Conservation (phyloP, 2,113 vertebrate species). For the Aegotheles bennettii region DNA sequence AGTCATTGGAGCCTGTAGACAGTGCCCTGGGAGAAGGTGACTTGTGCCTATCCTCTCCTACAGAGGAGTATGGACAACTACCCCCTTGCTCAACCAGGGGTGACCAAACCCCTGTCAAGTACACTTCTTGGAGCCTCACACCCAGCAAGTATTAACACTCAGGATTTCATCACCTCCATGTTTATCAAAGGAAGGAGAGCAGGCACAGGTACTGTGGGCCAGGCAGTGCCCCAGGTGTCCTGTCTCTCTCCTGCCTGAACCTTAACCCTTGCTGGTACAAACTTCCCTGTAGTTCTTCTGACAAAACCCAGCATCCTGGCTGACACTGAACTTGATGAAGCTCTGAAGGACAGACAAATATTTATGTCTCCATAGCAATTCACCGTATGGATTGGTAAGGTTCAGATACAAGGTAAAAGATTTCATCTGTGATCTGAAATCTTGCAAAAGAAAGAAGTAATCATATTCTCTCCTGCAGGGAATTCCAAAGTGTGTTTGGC, state of each 20-base stretch:
- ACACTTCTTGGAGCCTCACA: background rate
- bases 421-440: background rate
- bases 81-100: background rate
- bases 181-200: background rate
- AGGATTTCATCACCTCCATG: background rate
- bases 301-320: background rate
- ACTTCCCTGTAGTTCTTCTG: background rate
- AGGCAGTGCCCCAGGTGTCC: background rate
- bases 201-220: background rate
- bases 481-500: background rate
- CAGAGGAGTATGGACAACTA: background rate
- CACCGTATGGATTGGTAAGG: background rate
- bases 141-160: background rate
- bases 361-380: background rate
- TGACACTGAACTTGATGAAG: background rate
- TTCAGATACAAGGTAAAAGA: background rate
- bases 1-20: background rate
- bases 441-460: background rate
- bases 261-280: background rate
- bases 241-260: background rate
- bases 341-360: background rate
- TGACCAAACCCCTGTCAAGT: background rate
- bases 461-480: background rate
- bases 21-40: background rate
- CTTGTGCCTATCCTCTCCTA: background rate